Evolutionary conservation across 2,888 invertebrate genomes (phyloP), one percentile per base, ranked within the genome.

Genomic region (Acholoe squamosa): DNA sequence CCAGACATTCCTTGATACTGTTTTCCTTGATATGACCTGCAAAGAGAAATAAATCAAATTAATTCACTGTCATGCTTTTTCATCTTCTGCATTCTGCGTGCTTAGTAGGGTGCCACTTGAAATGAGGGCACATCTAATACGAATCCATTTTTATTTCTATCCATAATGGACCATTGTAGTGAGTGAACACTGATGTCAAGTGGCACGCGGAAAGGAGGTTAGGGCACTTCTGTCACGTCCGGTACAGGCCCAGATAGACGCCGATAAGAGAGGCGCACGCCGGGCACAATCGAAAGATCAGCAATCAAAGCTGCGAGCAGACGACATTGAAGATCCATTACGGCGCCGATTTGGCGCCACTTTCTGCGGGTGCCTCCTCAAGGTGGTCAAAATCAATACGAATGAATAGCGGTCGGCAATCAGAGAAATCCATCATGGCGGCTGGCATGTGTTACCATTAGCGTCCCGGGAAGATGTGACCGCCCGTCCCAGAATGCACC

Each of bases 1-100:
- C 86, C 54, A 86, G 86, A 86, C 86, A 86, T 22, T 86, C 86
- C 54, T 86, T 86, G 52, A 86, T 86, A 28, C 86, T 86, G 86
- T 86, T 86, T 31, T 86, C 86, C 86, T 86, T 86, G 33, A 56
- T 86, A 54, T 22, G 86, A 54, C 86, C 86, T 86, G 54, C 12
- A n/a, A n/a, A 80, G 80, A 33, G 16, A 80, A 43, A 71, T 25
- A 71, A 22, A 71, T 28, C 28, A 71, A 71, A 28, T 28, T 28
- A n/a, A 28, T n/a, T 61, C 61, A 61, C n/a, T 71, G 71, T 71
- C 19, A 14, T 71, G 25, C 14, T 28, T 71, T 71, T 71, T 71
- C 25, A 71, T n/a, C 61, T 19, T n/a, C 61, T n/a, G 61, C 61
- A 61, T 61, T 61, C 61, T 61, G 22, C n/a, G n/a, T 61, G 61